Base-by-base conservation (phyloP, 1,140 invertebrate species). In the Dufourea novaeangliae region DNA sequence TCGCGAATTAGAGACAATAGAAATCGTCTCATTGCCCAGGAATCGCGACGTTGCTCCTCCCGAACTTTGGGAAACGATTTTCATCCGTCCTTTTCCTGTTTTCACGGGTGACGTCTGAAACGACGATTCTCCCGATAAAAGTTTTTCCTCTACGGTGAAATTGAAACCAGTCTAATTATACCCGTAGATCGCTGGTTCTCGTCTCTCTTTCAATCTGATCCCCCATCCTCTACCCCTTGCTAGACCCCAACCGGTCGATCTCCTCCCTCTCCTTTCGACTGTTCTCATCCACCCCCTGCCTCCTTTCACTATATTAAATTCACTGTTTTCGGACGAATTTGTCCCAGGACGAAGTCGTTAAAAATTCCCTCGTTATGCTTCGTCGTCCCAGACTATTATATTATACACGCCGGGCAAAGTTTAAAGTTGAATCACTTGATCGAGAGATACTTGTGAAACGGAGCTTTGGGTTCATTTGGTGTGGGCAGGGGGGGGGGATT, bases 81-180 rank as follows among this genome's bases (percentile, higher is more conserved):
- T 62, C 75, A 7, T 56, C 57, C 34, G 14, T 62, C 75, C 68
- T 77, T 41, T 44, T 71, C 75, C 64, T 25, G 37, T 77, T n/a
- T 50, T 77, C 44, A 67, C 44, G 44, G 44, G n/a, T 54, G 57
- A 59, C 75, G 75, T 77, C 68, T 71, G 75, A 22, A 63, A 59
- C 75, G 66, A 77, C 57, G 74, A 71, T 54, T 44, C n/a, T n/a
- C 46, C 68, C 68, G 68, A 77, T 77, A 71, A 79, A 79, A 74
- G 68, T 79, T 79, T 75, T 61, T 41, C 54, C 41, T 75, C 63
- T 22, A 76, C 71, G 71, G 34, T 63, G 72, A 80, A 76, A 80
- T 80, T 80, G 73, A 76, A 80, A 80, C 72, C 64, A 56, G 72
- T 80, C 73, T 68, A 76, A 80, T 80, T 80, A 76, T 69, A 56